These are phyloP conservation scores for Agrypnia vestita DNA, from an alignment of 1,140 invertebrate genomes.

Conservation along the genomic window DNA sequence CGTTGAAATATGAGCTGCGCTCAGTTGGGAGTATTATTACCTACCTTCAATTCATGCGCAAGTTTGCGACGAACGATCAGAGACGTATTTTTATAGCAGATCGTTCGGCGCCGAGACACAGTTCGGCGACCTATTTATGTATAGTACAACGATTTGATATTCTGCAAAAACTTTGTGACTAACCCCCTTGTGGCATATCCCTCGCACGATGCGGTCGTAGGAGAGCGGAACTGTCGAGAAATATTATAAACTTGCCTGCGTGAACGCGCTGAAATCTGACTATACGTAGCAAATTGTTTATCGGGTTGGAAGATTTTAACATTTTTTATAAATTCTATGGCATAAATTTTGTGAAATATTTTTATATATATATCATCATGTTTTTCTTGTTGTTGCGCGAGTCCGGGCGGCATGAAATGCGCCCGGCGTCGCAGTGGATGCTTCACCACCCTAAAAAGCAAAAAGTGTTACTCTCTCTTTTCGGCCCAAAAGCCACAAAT, in stretches of 20 bases:
- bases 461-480: slow-evolving; percentile 53
- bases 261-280: slow-evolving; percentile 33
- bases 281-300: slow-evolving; percentile 35
- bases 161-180: slow-evolving; percentile 31
- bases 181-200: slow-evolving; percentile 36
- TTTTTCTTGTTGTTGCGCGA: slow-evolving; percentile 34
- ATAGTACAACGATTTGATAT: slow-evolving; percentile 50
- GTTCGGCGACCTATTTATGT: slow-evolving; percentile 26
- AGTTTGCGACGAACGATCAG: slow-evolving; percentile 5
- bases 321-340: slow-evolving; percentile 42
- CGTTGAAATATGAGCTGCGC: background rate
- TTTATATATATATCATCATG: slow-evolving; percentile 45
- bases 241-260: background rate
- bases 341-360: slow-evolving; percentile 47
- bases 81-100: slow-evolving; percentile 13
- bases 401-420: slow-evolving; percentile 52
- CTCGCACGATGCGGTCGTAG: background rate
- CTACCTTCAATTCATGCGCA: background rate
- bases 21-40: background rate
- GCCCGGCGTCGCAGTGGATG: slow-evolving; percentile 44
- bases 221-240: slow-evolving; percentile 3
- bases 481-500: slow-evolving; percentile 55
- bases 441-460: slow-evolving; percentile 55
- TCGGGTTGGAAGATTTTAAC: slow-evolving; percentile 23
- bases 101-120: background rate